These are phyloP conservation scores for Pseudochirops corinnae DNA, from an alignment of 2,797 vertebrate species.

Conservation along the genomic window DNA sequence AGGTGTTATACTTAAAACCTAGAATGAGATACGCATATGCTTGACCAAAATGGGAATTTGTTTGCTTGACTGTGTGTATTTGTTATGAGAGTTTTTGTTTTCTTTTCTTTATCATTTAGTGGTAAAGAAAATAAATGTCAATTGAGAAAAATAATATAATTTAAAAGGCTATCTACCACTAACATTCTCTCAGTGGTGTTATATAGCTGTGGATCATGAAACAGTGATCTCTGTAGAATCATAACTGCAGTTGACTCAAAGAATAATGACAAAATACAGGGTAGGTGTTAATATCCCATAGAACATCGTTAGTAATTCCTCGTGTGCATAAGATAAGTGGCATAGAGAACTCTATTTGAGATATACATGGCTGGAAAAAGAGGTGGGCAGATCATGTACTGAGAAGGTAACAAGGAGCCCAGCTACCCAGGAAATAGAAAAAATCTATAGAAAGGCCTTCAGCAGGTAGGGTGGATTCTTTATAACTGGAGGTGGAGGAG, in stretches of 20 bases:
- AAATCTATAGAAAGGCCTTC: not conserved
- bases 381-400: not conserved
- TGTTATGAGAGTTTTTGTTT: not conserved
- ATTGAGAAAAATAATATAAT: not conserved
- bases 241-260: not conserved
- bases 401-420: not conserved
- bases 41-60: not conserved
- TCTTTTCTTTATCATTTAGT: not conserved
- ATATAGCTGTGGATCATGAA: not conserved
- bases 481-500: not conserved
- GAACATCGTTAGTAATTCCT: not conserved
- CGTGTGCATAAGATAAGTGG: not conserved
- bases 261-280: not conserved
- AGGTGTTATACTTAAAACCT: not conserved
- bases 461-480: not conserved
- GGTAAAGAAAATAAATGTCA: not conserved
- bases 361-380: not conserved
- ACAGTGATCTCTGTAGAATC: not conserved
- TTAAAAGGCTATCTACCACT: not conserved
- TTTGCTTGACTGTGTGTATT: not conserved
- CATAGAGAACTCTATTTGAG: not conserved
- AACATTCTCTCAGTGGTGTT: not conserved
- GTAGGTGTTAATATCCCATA: not conserved
- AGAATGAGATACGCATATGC: not conserved
- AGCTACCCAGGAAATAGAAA: not conserved